Conservation (phyloP, 2,888 invertebrate genomes). For the Erpobdella octoculata region DNA sequence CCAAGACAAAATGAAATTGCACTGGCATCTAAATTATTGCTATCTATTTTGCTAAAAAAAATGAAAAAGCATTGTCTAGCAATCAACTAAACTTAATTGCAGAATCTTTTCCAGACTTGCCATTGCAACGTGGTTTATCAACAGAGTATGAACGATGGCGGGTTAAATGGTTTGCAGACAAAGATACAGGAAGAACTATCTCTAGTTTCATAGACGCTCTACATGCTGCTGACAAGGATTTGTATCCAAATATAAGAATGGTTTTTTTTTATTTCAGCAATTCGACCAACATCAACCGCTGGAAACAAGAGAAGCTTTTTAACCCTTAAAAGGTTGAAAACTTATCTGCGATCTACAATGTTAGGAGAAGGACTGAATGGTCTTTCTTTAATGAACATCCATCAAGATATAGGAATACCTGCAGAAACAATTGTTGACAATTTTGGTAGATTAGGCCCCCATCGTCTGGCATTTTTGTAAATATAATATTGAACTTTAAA, state of each 20-base stretch:
- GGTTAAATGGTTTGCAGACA: not conserved
- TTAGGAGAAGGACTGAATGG: not conserved
- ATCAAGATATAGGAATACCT: slow-evolving; percentile 6
- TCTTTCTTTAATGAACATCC: not conserved
- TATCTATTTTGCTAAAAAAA: not conserved
- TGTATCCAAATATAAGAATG: slow-evolving; percentile 5
- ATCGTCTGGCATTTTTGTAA: not conserved
- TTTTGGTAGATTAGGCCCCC: slow-evolving; percentile 4
- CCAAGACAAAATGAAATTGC: not conserved
- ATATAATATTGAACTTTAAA: too few species aligned
- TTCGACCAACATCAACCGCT: not conserved
- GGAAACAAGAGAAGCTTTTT: not conserved
- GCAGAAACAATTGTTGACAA: not conserved
- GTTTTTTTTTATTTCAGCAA: not conserved
- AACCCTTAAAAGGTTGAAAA: slow-evolving; percentile 4
- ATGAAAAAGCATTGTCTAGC: not conserved
- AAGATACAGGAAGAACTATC: not conserved
- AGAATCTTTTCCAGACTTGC: slow-evolving; percentile 9
- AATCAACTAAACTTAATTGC: not conserved
- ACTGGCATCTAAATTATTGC: not conserved
- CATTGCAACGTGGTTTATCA: not conserved
- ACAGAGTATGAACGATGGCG: slow-evolving; percentile 3
- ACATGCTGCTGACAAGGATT: not conserved
- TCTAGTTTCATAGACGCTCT: not conserved
- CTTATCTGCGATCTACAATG: not conserved